A percentile compares a stretch with the other conserved stretches of the same genome.
Conservation (phyloP, 2,113 vertebrate species). For the Chunga burmeisteri region DNA sequence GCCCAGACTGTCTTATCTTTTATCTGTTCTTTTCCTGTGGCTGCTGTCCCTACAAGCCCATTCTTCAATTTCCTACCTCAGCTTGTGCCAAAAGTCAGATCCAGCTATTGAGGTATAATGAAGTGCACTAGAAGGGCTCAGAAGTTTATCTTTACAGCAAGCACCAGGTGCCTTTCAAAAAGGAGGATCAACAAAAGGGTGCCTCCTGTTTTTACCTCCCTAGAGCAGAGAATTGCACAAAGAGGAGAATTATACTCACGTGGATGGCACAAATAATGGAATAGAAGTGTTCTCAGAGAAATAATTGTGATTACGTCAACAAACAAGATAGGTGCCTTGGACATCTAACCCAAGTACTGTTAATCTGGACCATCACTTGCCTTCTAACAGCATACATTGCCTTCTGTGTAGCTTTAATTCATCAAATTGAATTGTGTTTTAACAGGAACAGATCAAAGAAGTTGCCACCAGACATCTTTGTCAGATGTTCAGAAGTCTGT, state of each 20-base stretch:
- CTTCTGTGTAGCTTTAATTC: not conserved
- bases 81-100: not conserved
- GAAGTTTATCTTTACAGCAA: not conserved
- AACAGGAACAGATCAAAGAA: not conserved
- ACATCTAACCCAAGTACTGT: not conserved
- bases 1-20: not conserved
- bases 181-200: not conserved
- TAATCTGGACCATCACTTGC: not conserved
- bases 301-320: not conserved
- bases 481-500: not conserved
- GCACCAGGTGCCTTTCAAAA: not conserved
- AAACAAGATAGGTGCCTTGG: not conserved
- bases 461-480: not conserved
- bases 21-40: not conserved
- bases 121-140: not conserved
- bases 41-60: not conserved
- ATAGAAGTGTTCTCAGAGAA: not conserved
- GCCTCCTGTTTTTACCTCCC: not conserved
- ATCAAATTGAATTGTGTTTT: not conserved
- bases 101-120: not conserved
- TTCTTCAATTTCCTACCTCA: not conserved
- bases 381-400: not conserved
- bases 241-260: not conserved
- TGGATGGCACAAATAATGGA: not conserved
- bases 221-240: not conserved